Evolutionary conservation across 2,888 invertebrate genomes (phyloP).

Genomic region (Zeuzera pyrina): DNA sequence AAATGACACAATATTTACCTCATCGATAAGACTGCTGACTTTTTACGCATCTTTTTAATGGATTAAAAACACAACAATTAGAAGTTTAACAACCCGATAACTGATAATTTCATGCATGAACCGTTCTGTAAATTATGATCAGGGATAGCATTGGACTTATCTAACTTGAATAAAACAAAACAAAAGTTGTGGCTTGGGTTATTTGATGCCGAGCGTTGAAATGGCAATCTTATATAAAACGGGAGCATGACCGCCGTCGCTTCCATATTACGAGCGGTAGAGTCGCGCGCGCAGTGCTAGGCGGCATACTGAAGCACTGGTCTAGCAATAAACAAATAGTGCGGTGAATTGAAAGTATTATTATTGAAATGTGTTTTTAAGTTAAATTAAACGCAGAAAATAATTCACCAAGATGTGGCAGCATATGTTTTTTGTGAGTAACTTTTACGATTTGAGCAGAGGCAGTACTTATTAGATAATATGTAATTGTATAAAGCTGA

Average conservation of each 20-base stretch:
- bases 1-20: constrained; percentile 15
- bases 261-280: constrained; percentile 40
- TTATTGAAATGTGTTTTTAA: constrained; percentile 3
- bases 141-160: constrained; percentile 43
- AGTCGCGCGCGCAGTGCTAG: constrained; percentile 39
- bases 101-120: constrained; percentile 41
- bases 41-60: constrained; percentile 13
- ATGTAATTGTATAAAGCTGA: too few species aligned
- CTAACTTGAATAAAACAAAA: constrained; percentile 56
- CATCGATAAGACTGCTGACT: too few species aligned
- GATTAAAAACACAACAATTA: constrained; percentile 16
- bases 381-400: background rate
- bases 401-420: constrained; percentile 34
- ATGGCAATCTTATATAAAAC: constrained; percentile 59
- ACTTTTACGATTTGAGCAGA: too few species aligned
- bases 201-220: constrained; percentile 41
- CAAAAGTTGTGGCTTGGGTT: constrained; percentile 34
- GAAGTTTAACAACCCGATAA: constrained; percentile 20
- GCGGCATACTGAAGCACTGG: constrained; percentile 26
- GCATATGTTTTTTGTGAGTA: constrained; percentile 25
- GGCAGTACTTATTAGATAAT: too few species aligned
- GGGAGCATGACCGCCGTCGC: constrained; percentile 40
- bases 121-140: constrained; percentile 34
- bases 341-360: constrained; percentile 21
- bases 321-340: constrained; percentile 18